phyloP scores from a whole-genome alignment of 1,140 invertebrate genomes.

The Coboldia fuscipes region DNA sequence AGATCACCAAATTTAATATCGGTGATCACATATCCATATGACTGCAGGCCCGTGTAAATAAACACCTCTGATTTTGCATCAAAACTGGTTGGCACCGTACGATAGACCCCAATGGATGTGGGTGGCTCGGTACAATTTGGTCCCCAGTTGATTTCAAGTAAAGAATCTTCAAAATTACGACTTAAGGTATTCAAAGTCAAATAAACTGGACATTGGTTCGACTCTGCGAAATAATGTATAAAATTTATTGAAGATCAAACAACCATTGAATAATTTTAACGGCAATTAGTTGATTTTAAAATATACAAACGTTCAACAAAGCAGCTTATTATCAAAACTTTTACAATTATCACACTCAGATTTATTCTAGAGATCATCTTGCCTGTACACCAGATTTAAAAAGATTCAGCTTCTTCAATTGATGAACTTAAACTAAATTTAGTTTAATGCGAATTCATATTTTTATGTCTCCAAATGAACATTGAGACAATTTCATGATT shows the following conservation, averaged over 20 bases:
- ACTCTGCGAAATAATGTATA: not conserved
- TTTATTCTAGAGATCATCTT: no score
- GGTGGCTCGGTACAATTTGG: conserved; percentile 20
- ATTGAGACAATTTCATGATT: no score
- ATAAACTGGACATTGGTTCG: conserved; percentile 11
- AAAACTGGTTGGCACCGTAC: conserved; percentile 12
- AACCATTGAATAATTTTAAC: no score
- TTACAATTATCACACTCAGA: no score
- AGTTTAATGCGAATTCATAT: no score
- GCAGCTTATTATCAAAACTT: no score
- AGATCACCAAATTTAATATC: conserved; percentile 25
- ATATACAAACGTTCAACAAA: no score
- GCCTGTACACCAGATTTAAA: no score
- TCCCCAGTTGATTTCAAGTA: conserved; percentile 29
- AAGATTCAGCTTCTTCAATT: no score
- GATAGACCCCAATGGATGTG: conserved; percentile 16
- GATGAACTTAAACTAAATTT: no score
- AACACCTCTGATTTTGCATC: conserved; percentile 11
- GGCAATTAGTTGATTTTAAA: no score
- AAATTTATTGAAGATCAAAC: not conserved
- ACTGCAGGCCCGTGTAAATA: conserved; percentile 12
- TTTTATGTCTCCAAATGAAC: no score
- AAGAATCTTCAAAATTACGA: conserved; percentile 21
- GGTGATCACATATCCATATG: conserved; percentile 21
- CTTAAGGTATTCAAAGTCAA: conserved; percentile 12